Evolutionary conservation across 2,888 invertebrate genomes (phyloP).

Genomic region (Iphiclides podalirius): DNA sequence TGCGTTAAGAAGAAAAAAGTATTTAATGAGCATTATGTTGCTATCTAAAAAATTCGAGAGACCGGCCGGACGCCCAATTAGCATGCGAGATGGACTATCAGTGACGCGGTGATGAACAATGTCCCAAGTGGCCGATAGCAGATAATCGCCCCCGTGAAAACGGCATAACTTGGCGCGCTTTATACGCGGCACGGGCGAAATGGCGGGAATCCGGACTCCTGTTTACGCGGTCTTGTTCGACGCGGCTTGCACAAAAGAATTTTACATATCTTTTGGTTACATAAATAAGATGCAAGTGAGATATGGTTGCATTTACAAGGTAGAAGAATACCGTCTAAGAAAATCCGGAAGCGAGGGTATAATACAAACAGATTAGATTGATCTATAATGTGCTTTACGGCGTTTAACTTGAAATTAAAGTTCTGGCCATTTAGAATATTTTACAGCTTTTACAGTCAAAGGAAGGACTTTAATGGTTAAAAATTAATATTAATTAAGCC

Average conservation of each 20-base stretch:
- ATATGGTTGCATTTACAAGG: no score
- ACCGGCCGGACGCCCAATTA: slow-evolving; percentile 32
- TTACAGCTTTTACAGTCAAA: no score
- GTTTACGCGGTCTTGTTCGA: slow-evolving; percentile 31
- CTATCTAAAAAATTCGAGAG: slow-evolving; percentile 37
- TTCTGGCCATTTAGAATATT: no score
- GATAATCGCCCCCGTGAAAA: slow-evolving; percentile 36
- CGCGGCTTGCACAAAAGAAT: slow-evolving; percentile 10
- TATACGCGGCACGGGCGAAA: slow-evolving; percentile 27
- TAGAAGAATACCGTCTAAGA: no score
- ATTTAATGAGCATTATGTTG: slow-evolving; percentile 35
- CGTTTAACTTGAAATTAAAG: no score
- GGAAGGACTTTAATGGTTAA: no score
- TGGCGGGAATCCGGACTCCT: slow-evolving; percentile 23
- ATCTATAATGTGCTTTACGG: no score
- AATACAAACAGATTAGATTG: no score
- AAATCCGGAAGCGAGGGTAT: no score
- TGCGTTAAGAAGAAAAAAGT: slow-evolving; percentile 10
- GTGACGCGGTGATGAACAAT: slow-evolving; percentile 30
- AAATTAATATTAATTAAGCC: no score
- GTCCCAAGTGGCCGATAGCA: slow-evolving; percentile 18
- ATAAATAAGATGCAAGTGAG: no score
- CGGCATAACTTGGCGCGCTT: slow-evolving; percentile 36
- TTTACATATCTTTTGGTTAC: neutral
- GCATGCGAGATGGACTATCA: slow-evolving; percentile 30